Conservation (phyloP, 2,113 vertebrate genomes). For the Rhipidura dahli region DNA sequence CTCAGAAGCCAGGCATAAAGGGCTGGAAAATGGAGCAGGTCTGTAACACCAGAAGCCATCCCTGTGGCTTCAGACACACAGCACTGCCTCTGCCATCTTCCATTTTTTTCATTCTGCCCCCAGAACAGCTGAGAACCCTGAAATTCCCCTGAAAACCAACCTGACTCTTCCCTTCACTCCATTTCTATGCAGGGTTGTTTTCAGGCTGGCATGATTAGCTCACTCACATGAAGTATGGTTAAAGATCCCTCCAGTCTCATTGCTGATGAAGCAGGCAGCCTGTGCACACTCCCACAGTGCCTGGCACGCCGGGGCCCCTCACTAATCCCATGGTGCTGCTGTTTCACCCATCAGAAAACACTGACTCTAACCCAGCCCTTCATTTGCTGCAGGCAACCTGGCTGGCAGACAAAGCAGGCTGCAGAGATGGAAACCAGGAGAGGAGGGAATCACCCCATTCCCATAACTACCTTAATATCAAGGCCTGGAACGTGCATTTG, state of each 20-base stretch:
- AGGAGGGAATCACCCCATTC: neutral
- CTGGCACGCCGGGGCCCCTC: neutral
- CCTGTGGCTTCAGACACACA: neutral
- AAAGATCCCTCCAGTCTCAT: neutral
- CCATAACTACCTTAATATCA: neutral
- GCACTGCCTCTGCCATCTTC: neutral
- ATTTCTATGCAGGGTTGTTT: neutral
- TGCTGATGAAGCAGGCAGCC: accelerated
- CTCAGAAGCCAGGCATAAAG: accelerated
- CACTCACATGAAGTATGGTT: neutral
- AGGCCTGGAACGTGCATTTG: neutral
- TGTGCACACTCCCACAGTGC: neutral
- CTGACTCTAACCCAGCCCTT: neutral
- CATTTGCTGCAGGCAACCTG: neutral
- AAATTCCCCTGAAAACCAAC: neutral
- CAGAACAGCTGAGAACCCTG: neutral
- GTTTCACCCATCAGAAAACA: neutral
- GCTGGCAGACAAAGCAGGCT: neutral
- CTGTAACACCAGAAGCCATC: neutral
- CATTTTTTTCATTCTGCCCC: neutral
- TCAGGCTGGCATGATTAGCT: neutral
- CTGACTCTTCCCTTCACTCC: neutral
- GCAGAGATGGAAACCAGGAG: neutral
- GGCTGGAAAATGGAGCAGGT: neutral
- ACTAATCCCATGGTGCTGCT: neutral